These are phyloP conservation scores for Zaprionus capensis DNA, from an alignment of 1,140 invertebrate species.

Conservation along the genomic window DNA sequence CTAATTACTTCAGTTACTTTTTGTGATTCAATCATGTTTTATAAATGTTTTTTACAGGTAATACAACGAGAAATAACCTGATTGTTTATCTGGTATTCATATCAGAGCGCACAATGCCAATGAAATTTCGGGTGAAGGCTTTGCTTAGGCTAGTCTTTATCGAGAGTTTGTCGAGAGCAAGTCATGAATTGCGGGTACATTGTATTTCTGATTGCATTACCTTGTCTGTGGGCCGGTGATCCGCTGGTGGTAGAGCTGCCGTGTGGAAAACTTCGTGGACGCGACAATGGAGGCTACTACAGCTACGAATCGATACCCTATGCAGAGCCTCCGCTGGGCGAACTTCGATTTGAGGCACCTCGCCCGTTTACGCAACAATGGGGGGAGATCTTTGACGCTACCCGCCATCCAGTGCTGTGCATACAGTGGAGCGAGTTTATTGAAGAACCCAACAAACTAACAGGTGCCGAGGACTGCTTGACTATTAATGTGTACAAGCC, in stretches of 20 bases:
- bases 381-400: slow-evolving; percentile 11
- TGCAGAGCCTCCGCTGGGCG: slow-evolving; percentile 20
- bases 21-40: background rate
- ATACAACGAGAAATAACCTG: background rate
- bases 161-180: background rate
- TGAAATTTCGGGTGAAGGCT: background rate
- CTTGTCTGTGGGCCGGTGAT: slow-evolving; percentile 16
- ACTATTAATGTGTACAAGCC: slow-evolving; percentile 78
- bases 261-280: slow-evolving; percentile 84
- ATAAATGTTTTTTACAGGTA: background rate
- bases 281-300: slow-evolving; percentile 78
- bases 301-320: slow-evolving; percentile 37
- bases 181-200: slow-evolving; percentile 7
- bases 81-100: background rate
- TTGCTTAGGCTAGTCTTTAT: background rate
- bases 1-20: background rate
- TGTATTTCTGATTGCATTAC: background rate
- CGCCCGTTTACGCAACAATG: slow-evolving; percentile 28
- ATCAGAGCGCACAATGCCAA: background rate
- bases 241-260: slow-evolving; percentile 51
- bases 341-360: slow-evolving; percentile 18
- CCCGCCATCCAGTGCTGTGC: slow-evolving; percentile 20
- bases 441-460: slow-evolving; percentile 29
- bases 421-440: slow-evolving; percentile 55
- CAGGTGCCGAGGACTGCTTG: slow-evolving; percentile 79